Evolutionary conservation across 2,797 vertebrate species (phyloP).

Genomic region (Peromyscus melanophrys): DNA sequence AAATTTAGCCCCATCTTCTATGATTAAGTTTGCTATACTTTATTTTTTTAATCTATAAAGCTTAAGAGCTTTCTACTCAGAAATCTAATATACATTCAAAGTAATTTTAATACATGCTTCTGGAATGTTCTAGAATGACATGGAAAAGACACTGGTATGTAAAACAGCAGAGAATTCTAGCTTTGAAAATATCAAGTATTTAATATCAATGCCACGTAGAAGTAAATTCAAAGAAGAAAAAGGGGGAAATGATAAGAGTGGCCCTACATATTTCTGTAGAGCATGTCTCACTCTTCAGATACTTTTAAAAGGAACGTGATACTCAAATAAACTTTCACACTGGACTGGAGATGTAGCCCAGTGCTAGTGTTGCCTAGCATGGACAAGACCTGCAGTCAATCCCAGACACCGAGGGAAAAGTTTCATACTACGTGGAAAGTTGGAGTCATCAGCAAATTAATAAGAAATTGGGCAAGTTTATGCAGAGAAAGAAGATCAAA

Average conservation of each 20-base stretch:
- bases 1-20: background rate
- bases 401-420: background rate
- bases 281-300: background rate
- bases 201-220: background rate
- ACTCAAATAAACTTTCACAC: background rate
- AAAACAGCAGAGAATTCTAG: background rate
- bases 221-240: background rate
- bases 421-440: background rate
- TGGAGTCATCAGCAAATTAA: background rate
- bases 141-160: background rate
- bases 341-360: background rate
- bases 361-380: background rate
- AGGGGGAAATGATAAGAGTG: background rate
- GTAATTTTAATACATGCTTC: conserved; percentile 16
- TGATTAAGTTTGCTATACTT: background rate
- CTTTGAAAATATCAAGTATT: background rate
- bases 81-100: background rate
- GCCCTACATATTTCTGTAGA: background rate
- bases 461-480: background rate
- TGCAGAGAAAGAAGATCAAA: background rate
- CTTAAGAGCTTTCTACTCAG: background rate
- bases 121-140: background rate
- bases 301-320: background rate
- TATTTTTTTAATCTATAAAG: background rate
- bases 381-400: background rate